These are phyloP conservation scores for Sternotherus odoratus DNA, from an alignment of 2,797 vertebrate genomes.

Conservation along the genomic window DNA sequence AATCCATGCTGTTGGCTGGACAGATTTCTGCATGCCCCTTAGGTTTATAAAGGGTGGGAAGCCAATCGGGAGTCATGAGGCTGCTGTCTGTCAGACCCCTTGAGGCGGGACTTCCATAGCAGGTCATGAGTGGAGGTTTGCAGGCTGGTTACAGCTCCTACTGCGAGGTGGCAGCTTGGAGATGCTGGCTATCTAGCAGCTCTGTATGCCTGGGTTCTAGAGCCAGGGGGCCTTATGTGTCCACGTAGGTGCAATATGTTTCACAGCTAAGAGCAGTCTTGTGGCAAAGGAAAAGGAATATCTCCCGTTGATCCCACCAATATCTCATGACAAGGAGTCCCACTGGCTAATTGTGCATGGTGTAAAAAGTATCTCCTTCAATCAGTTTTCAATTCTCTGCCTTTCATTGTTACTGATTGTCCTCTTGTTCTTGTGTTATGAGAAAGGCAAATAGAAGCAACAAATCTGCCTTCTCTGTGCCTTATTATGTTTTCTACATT, in stretches of 20 bases:
- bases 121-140: background rate
- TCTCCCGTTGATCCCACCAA: background rate
- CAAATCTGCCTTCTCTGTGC: background rate
- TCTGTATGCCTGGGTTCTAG: background rate
- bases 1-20: background rate
- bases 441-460: conserved; percentile 28
- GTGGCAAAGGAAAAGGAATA: background rate
- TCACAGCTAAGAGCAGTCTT: background rate
- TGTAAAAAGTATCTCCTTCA: conserved; percentile 39
- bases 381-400: conserved; percentile 29
- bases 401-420: conserved; percentile 13
- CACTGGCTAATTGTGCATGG: conserved; percentile 18
- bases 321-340: conserved; percentile 18
- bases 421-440: background rate
- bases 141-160: background rate
- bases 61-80: background rate
- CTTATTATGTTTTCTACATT: background rate
- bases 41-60: background rate
- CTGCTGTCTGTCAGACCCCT: background rate
- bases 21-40: background rate
- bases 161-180: no score
- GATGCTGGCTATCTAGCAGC: background rate
- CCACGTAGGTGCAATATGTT: background rate
- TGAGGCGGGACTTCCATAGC: background rate
- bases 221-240: background rate